Evolutionary conservation across 30 jellyfish, hydroid and myxozoan species (phyloP).

Genomic region (Turritopsis rubra): DNA sequence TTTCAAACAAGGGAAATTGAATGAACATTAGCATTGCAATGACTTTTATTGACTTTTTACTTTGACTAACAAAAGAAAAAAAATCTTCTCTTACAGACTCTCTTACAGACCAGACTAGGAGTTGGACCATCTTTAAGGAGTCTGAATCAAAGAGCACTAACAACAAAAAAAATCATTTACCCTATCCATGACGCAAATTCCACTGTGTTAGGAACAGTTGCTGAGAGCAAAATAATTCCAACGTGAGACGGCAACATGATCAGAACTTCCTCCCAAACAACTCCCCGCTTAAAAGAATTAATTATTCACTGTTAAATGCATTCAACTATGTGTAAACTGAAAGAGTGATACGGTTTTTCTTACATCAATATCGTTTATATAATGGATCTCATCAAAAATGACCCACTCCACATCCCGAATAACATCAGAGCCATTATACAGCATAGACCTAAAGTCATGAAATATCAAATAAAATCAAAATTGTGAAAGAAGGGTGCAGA

Average conservation of each 20-base stretch:
- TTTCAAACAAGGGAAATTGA: too few relatives aligned
- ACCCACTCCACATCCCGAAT: conserved; percentile 98
- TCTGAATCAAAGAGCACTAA: too few relatives aligned
- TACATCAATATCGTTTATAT: conserved; percentile 92
- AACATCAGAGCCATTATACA: conserved; percentile 89
- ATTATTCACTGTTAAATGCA: not conserved
- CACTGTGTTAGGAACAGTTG: conserved; percentile 93
- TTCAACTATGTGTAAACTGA: not conserved
- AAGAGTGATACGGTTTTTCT: not conserved
- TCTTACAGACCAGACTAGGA: too few relatives aligned
- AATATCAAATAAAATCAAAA: too few relatives aligned
- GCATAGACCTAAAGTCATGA: conserved; percentile 67
- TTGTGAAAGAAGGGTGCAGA: not conserved
- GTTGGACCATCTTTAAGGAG: too few relatives aligned
- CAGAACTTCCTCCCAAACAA: conserved; percentile 99
- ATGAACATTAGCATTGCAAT: too few relatives aligned
- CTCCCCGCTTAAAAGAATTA: conserved; percentile 85
- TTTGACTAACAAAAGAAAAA: too few relatives aligned
- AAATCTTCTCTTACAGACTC: too few relatives aligned
- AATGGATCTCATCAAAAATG: conserved; percentile 96
- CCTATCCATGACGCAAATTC: conserved; percentile 99
- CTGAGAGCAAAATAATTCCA: conserved; percentile 92
- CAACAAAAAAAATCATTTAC: too few relatives aligned
- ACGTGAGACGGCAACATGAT: conserved; percentile 98
- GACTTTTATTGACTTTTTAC: too few relatives aligned